These are phyloP conservation scores for Seira musarum DNA, from an alignment of 2,888 invertebrate species.

Conservation along the genomic window DNA sequence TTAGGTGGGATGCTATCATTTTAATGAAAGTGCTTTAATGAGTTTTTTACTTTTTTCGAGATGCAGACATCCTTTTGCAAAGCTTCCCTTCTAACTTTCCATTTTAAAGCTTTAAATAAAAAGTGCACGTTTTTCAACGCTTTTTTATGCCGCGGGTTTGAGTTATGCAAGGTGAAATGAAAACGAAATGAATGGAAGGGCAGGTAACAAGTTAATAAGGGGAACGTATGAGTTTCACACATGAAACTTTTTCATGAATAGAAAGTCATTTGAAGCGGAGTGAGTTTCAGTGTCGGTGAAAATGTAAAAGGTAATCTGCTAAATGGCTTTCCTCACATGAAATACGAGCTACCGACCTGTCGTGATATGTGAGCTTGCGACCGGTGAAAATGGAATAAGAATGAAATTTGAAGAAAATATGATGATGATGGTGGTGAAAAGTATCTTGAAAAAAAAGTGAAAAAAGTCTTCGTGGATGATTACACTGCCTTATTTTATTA, in stretches of 20 bases:
- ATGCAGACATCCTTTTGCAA: not conserved
- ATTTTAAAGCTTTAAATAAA: not conserved
- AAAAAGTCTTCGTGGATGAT: no score
- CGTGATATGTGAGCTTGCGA: no score
- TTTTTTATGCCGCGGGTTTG: not conserved
- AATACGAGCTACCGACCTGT: not conserved
- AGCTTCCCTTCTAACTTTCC: not conserved
- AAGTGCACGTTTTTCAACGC: not conserved
- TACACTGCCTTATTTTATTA: no score
- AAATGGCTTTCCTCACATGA: constrained; percentile 29
- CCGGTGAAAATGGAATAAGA: not conserved
- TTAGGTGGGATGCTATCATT: not conserved
- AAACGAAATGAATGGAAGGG: constrained; percentile 5
- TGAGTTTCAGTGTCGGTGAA: not conserved
- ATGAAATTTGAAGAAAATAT: constrained; percentile 6
- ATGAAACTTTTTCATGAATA: constrained; percentile 18
- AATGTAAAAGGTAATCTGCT: constrained; percentile 40
- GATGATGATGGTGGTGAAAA: not conserved
- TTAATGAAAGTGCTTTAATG: not conserved
- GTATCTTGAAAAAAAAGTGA: not conserved
- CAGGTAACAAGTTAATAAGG: constrained; percentile 35
- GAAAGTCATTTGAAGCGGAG: constrained; percentile 10
- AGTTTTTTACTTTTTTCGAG: not conserved
- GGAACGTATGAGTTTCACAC: constrained; percentile 28
- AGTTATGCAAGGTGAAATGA: not conserved